Conservation (phyloP, 2,888 invertebrate species). For the Chrysolina oricalcia region DNA sequence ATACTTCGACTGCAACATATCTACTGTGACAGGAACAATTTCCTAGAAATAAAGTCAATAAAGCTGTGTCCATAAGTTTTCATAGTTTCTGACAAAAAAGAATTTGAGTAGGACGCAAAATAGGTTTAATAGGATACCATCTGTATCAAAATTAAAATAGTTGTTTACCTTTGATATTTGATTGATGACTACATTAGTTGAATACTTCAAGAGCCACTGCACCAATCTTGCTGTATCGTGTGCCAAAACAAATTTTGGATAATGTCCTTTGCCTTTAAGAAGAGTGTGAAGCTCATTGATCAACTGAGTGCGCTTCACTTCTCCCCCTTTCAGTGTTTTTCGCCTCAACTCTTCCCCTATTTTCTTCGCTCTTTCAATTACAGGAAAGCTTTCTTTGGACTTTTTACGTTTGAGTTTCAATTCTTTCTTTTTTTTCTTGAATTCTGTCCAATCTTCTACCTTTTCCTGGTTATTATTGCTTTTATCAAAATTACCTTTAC, state of each 20-base stretch:
- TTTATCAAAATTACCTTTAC: constrained; percentile 42
- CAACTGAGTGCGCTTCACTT: constrained; percentile 75
- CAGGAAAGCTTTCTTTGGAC: constrained; percentile 73
- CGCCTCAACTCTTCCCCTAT: constrained; percentile 76
- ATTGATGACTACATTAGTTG: constrained; percentile 78
- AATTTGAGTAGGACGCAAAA: too few species aligned
- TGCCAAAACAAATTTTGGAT: constrained; percentile 82
- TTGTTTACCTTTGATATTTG: constrained; percentile 76
- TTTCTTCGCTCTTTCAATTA: constrained; percentile 75
- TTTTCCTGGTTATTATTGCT: constrained; percentile 50
- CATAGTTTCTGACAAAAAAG: too few species aligned
- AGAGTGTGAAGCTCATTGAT: constrained; percentile 78
- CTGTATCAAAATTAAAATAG: neutral
- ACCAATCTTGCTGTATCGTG: constrained; percentile 93
- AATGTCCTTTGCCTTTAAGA: constrained; percentile 76
- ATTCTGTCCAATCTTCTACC: constrained; percentile 81
- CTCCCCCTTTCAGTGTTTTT: constrained; percentile 72
- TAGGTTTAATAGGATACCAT: too few species aligned
- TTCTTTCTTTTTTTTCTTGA: constrained; percentile 84
- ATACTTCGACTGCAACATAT: constrained; percentile 85
- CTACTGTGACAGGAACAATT: constrained; percentile 79
- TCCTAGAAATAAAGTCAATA: constrained; percentile 73
- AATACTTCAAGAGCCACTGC: constrained; percentile 88
- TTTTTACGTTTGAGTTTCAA: constrained; percentile 79
- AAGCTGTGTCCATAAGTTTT: neutral